Evolutionary conservation across 1,140 invertebrate genomes (phyloP), one percentile per base, ranked within the genome.

Genomic region (Microplitis mediator): DNA sequence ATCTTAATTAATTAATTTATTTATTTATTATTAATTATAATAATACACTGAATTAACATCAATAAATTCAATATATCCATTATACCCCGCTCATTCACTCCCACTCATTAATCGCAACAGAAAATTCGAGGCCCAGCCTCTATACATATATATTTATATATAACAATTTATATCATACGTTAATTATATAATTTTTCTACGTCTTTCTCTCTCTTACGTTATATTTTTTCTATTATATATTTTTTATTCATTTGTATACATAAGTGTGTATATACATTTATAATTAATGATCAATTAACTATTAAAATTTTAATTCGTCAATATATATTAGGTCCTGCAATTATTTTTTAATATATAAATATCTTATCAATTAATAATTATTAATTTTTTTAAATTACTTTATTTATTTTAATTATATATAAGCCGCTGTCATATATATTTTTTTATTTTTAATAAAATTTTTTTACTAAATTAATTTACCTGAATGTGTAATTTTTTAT

Each of bases 41-140:
- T 45, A 45, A 45, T 45, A 45, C 39, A 45, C 2, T 45, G 5
- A 36, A 64, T 45, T 45, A 45, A 45, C 39, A 9, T 45, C 8
- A 45, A 45, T 45, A 45, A 45, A 45, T 11, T 45, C 39, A 45
- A 66, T 23, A 69, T 36, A 34, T 45, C 39, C 39, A 45, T 45
- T 3, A 11, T 45, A 23, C 23, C 23, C 23, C 23, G 23, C 23
- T 23, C 23, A 23, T 23, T 23, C 23, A 23, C 23, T 23, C 23
- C 23, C 23, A 23, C 23, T 23, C 23, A 50, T 50, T 32, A 32
- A 8, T 34, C 58, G 45, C 52, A 23, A 70, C 14, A 51, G 62
- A 69, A 39, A 61, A 56, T 61, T 67, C 50, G 75, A 82, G 81
- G 80, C 81, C 81, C 83, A 82, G 82, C 81, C 82, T 78, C 78